These are phyloP conservation scores for Lasioglossum vierecki DNA, from an alignment of 2,888 invertebrate genomes.

Conservation along the genomic window DNA sequence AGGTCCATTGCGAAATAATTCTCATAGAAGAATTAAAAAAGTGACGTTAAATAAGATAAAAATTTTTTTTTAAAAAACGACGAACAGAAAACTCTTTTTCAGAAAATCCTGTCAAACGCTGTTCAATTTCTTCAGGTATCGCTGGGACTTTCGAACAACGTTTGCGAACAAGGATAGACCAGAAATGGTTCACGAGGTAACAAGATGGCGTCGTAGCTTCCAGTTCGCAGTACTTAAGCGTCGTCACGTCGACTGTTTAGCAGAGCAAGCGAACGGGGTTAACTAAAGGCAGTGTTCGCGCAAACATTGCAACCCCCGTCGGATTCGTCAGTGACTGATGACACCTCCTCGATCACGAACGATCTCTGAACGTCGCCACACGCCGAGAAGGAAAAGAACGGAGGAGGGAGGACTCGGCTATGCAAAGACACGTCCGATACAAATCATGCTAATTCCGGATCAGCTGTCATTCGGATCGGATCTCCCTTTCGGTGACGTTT, in stretches of 20 bases:
- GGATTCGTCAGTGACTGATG: slow-evolving; percentile 81
- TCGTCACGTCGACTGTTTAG: slow-evolving; percentile 70
- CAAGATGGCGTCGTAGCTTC: not conserved
- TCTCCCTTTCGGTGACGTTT: not conserved
- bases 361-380: slow-evolving; percentile 68
- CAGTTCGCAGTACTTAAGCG: slow-evolving; percentile 60
- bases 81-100: not conserved
- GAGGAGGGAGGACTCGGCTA: slow-evolving; percentile 64
- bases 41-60: too few relatives aligned
- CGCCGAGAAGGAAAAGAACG: slow-evolving; percentile 37
- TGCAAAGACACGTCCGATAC: slow-evolving; percentile 77
- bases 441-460: slow-evolving; percentile 72
- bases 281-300: slow-evolving; percentile 74
- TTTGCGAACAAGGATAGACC: not conserved
- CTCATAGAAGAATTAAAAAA: too few relatives aligned
- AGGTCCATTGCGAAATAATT: too few relatives aligned
- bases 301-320: slow-evolving; percentile 72
- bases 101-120: too few relatives aligned
- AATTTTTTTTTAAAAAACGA: too few relatives aligned
- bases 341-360: slow-evolving; percentile 80
- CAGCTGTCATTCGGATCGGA: slow-evolving; percentile 56
- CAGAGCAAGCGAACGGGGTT: slow-evolving; percentile 59
- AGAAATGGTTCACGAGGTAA: not conserved
- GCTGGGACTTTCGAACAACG: not conserved
- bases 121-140: too few relatives aligned